A percentile compares a stretch with the other conserved stretches of the same genome.
Evolutionary conservation across 2,113 vertebrate species (phyloP).

Genomic region (Saguinus imperator): DNA sequence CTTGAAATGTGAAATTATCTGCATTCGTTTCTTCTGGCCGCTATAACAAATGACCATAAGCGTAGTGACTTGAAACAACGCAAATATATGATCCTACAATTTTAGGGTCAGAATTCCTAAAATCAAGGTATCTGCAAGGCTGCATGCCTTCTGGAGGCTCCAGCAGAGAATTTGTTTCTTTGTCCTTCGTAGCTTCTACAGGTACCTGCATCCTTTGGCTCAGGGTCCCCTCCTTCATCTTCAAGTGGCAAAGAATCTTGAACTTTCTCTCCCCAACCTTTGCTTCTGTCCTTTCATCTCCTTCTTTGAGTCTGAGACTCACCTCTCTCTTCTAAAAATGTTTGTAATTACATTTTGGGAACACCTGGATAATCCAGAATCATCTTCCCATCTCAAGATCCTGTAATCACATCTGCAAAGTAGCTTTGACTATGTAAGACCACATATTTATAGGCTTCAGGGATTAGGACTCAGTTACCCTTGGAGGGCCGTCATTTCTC

Average conservation of each 20-base stretch:
- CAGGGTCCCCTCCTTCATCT: not conserved
- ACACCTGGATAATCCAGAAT: not conserved
- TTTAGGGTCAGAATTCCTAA: not conserved
- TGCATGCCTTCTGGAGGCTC: not conserved
- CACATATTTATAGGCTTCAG: not conserved
- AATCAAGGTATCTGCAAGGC: not conserved
- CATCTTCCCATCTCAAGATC: not conserved
- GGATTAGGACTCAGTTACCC: not conserved
- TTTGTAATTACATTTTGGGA: not conserved
- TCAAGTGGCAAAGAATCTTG: not conserved
- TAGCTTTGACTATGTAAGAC: not conserved
- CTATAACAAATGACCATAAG: not conserved
- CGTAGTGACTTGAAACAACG: not conserved
- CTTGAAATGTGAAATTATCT: not conserved
- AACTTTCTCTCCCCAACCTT: not conserved
- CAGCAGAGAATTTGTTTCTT: not conserved
- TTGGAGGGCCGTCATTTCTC: rapidly evolving
- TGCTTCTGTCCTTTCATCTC: not conserved
- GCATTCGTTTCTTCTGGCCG: not conserved
- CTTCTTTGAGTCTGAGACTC: not conserved
- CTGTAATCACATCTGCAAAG: not conserved
- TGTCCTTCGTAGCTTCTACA: too few species aligned
- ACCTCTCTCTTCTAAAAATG: not conserved
- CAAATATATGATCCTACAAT: too few species aligned
- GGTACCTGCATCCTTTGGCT: not conserved